Base-by-base conservation (phyloP, 2,797 vertebrate species). In the Propithecus deckenii region DNA sequence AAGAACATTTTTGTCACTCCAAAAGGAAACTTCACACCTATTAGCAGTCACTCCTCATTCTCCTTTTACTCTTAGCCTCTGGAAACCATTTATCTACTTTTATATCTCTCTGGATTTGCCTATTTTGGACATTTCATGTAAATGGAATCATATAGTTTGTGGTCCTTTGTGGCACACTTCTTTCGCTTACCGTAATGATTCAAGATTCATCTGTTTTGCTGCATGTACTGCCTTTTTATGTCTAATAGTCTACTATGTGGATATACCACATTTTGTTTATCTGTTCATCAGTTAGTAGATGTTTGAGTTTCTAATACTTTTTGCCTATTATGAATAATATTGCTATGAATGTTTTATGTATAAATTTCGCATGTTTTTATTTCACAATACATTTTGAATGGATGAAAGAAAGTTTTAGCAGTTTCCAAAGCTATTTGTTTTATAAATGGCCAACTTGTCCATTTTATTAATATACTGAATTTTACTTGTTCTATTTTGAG, bases 301-400 rank as follows among this genome's bases (percentile, higher is more conserved):
- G 41, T 76, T 92, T 72, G 63, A 75, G 50, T 79, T 84, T 57
- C 12, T 9, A 57, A 57, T 25, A 85, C 25, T 74, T 88, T 88
- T 88, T 72, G 50, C 52, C 18, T 94, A 5, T 79, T 91, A 13
- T 74, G 59, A 91, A 48, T 87, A 79, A 81, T 71, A 41, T 96
- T 86, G 15, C 81, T 95, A 1, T 92, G 78, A 92, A 50, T 13
- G 23, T 96, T 86, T 59, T 76, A 23, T 67, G 4, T 88, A 12
- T 89, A 69, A 52, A 46, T 85, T 95, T 95, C 95, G 1, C 50
- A 50, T 89, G 17, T 91, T 87, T 96, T 81, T 14, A 43, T 88
- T 96, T 88, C n/a, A 43, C 9, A 83, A 1, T 85, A 59, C 30
- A n/a, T 65, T 94, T 90, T 92, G 83, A 90, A 43, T 87, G 67